phyloP scores from a whole-genome alignment of 2,797 vertebrate species.

The Borostomias antarcticus region DNA sequence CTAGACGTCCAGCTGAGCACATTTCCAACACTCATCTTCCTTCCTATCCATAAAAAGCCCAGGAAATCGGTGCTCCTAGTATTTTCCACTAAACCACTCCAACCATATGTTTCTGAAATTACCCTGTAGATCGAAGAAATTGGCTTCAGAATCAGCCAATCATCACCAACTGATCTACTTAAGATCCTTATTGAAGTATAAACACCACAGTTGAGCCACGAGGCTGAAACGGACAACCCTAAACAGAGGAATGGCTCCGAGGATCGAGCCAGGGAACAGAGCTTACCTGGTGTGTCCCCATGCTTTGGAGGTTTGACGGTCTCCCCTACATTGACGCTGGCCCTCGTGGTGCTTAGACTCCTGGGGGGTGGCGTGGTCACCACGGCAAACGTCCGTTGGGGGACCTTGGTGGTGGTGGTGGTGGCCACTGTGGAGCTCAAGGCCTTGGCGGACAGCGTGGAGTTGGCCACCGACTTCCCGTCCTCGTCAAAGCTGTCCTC shows the following conservation, averaged over 20 bases:
- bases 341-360: constrained; percentile 75
- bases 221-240: not conserved
- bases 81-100: not conserved
- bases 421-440: constrained; percentile 65
- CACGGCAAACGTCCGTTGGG: constrained; percentile 74
- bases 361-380: constrained; percentile 75
- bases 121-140: not conserved
- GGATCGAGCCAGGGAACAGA: not conserved
- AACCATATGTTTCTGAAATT: not conserved
- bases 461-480: constrained; percentile 63
- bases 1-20: not conserved
- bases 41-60: too few species aligned
- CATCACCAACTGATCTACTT: not conserved
- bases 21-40: not conserved
- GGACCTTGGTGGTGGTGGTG: constrained; percentile 70
- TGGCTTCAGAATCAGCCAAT: not conserved
- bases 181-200: not conserved
- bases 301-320: constrained; percentile 80
- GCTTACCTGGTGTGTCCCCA: constrained; percentile 79
- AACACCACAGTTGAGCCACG: not conserved
- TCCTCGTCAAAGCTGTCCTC: constrained; percentile 70
- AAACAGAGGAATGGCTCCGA: not conserved
- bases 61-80: not conserved
- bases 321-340: constrained; percentile 66
- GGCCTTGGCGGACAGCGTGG: constrained; percentile 69